Evolutionary conservation across 2,888 invertebrate species (phyloP), one percentile per base, ranked within the genome.

Genomic region (Trachelus iudaicus): DNA sequence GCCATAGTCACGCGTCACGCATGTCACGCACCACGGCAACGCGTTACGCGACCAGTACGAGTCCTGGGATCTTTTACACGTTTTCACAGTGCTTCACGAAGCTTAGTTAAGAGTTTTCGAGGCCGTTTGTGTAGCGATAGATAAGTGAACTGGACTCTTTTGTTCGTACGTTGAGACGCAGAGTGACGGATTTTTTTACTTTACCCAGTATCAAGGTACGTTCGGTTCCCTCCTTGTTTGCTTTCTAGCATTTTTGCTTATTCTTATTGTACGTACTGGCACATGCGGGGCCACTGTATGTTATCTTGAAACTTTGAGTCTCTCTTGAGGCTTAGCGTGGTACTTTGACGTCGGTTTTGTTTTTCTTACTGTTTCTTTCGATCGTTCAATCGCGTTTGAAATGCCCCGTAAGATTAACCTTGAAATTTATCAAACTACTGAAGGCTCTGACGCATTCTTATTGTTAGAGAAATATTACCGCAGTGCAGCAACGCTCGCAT

Each of bases 11-110:
- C 68, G 56, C 35, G 37, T 37, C 74, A 69, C 74, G 76, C 79
- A 78, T 78, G 68, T 78, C 75, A 75, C 75, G 69, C 69, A 31
- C 4, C 37, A 23, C 40, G 75, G 37, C 12, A 34, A 71, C 40
- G 40, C 71, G 34, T 69, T 69, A 34, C 35, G 74, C 34, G 37
- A 34, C n/a, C 23, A 33, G 13, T 74, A 13, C 74, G 74, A 74
- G 12, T 34, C 34, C 74, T 35, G 74, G 74, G 23, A 35, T 56
- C 56, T 56, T 23, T 56, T 56, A 56, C 56, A 56, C 23, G 56
- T 23, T 56, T 56, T 23, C 56, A 56, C 56, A 23, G 56, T 56
- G 56, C 23, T 56, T 23, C 23, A 9, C 23, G 9, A 23, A 56
- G 56, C 56, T 56, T 56, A 23, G 56, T 56, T 23, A 23, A 56